Evolutionary conservation across 2,113 vertebrate genomes (phyloP), one percentile per base, ranked within the genome.

Genomic region (Argyrosomus japonicus): DNA sequence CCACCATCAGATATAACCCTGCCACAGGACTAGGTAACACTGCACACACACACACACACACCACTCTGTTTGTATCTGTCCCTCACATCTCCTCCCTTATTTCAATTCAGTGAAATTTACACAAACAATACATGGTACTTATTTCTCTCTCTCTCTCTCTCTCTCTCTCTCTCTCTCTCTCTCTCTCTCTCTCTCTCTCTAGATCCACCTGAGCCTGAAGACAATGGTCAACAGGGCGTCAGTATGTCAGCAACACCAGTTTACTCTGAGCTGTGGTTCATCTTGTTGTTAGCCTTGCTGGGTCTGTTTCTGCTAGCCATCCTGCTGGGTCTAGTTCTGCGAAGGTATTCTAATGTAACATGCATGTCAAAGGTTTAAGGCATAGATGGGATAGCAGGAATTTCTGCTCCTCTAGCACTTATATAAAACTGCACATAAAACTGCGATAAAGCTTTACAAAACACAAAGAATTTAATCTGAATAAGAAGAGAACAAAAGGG

Each of bases 191-290:
- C 12, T 74, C 10, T 71, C 25, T 58, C 21, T 56, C 60, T 92
- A 98, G 97, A 89, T 90, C 93, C 95, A 36, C 91, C 93, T 77
- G 96, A 96, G 82, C 94, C 96, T 53, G 95, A 95, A 18, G 95
- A 97, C 13, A 94, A 90, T 47, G 95, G 91, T 32, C 96, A 97
- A 91, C 96, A 95, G 23, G 96, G 95, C 36, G 77, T 92, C 0
- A 93, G 93, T 48, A 90, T 91, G 78, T 94, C 93, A 73, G 85
- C 25, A 19, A 69, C 78, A 0, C 95, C 92, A 12, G 94, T 99
- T 93, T 97, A 98, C 93, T 94, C 94, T 0, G 97, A 99, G 91
- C 88, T 99, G 77, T 99, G 98, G 98, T 99, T 99, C 95, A 96
- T 98, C 53, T 88, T 96, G 70, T 73, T 98, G 9, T 96, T 98